Evolutionary conservation across 2,888 invertebrate species (phyloP).

Genomic region (Poecilus cupreus): DNA sequence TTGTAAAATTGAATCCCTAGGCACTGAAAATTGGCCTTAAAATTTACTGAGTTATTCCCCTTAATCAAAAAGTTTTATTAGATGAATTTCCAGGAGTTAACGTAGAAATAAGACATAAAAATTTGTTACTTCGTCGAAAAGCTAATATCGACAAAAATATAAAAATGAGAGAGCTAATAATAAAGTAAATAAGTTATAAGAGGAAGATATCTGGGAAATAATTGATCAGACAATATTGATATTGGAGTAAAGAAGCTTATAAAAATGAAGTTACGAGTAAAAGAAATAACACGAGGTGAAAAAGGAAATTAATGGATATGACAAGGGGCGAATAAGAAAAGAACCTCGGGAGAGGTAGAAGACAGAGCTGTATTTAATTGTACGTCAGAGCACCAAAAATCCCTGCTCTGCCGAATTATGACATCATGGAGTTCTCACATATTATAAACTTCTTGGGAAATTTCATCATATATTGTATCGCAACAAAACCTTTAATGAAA

Average conservation of each 20-base stretch:
- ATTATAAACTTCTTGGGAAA: too few species aligned
- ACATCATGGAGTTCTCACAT: too few species aligned
- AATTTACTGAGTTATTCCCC: too few species aligned
- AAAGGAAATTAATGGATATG: conserved; percentile 33
- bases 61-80: too few species aligned
- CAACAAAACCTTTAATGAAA: too few species aligned
- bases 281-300: conserved; percentile 31
- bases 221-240: conserved; percentile 35
- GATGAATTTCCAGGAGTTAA: neutral
- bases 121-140: neutral
- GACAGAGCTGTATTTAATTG: conserved; percentile 9
- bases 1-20: too few species aligned
- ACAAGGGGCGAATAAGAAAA: conserved; percentile 8
- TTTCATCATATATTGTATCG: too few species aligned
- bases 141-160: conserved; percentile 17
- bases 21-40: too few species aligned
- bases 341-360: conserved; percentile 6
- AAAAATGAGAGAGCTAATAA: conserved; percentile 4
- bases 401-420: neutral
- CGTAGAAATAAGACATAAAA: conserved; percentile 9
- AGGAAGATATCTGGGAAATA: conserved; percentile 30
- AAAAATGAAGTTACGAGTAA: conserved; percentile 32
- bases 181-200: conserved; percentile 28
- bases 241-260: conserved; percentile 34
- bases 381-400: neutral